Evolutionary conservation across 2,888 invertebrate species (phyloP).

Genomic region (Lasioglossum oenotherae): DNA sequence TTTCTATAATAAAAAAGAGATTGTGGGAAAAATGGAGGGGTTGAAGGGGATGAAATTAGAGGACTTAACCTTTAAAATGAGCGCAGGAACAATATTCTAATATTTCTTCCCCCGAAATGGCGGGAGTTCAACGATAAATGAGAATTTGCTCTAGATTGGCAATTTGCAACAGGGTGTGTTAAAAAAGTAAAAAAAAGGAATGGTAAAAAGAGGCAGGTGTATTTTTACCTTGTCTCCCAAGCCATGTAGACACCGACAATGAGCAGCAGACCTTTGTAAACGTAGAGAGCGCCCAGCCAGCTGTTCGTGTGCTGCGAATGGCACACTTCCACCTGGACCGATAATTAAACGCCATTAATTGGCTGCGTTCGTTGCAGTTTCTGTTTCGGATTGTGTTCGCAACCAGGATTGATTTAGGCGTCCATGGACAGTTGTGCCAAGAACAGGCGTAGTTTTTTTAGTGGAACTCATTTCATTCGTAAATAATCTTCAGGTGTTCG

Average conservation of each 20-base stretch:
- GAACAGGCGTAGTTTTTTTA: too few relatives aligned
- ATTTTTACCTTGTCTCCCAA: conserved; percentile 92
- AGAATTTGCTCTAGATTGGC: neutral
- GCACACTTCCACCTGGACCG: conserved; percentile 92
- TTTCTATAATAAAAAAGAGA: neutral
- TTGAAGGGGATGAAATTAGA: neutral
- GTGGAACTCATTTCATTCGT: neutral
- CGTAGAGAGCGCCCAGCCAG: conserved; percentile 96
- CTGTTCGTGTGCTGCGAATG: conserved; percentile 94
- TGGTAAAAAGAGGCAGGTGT: neutral
- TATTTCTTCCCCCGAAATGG: neutral
- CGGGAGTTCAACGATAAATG: neutral
- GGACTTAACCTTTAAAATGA: neutral
- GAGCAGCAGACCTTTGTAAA: conserved; percentile 94
- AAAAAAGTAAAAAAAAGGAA: neutral
- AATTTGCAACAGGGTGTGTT: neutral
- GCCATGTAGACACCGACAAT: conserved; percentile 98
- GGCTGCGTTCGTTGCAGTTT: conserved; percentile 46
- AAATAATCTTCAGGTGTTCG: neutral
- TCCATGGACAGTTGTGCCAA: neutral
- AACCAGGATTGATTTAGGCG: neutral
- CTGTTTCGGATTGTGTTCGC: neutral
- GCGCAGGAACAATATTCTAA: neutral
- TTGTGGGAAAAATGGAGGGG: neutral
- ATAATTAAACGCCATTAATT: conserved; percentile 77